Conservation (phyloP, 23 tunicate species). For the Trididemnum clinides region DNA sequence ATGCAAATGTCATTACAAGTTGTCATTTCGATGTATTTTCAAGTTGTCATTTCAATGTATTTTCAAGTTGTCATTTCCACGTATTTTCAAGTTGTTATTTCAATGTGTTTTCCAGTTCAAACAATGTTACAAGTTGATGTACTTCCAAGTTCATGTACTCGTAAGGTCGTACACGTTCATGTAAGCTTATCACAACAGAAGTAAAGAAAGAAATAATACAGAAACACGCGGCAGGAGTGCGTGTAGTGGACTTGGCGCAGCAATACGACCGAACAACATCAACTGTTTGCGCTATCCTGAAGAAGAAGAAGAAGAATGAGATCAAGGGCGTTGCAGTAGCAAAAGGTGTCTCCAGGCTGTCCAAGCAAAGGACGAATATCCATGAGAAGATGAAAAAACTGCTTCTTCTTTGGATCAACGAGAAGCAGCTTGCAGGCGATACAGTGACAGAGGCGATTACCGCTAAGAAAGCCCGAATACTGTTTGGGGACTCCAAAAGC, state of each 20-base stretch:
- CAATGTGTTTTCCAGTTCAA: too few species aligned
- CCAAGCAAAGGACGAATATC: background rate
- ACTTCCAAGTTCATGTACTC: too few species aligned
- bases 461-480: slow-evolving; percentile 15
- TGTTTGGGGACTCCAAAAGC: slow-evolving; percentile 17
- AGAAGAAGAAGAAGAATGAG: slow-evolving; percentile 17
- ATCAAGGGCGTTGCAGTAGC: slow-evolving; percentile 3
- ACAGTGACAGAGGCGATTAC: background rate
- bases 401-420: slow-evolving; percentile 26
- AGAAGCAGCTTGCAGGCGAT: slow-evolving; percentile 18
- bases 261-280: slow-evolving; percentile 15
- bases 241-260: slow-evolving; percentile 24
- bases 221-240: too few species aligned
- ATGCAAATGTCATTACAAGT: too few species aligned
- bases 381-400: slow-evolving; percentile 12
- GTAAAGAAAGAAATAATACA: too few species aligned
- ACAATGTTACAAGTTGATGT: too few species aligned
- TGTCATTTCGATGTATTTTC: too few species aligned
- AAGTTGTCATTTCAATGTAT: too few species aligned
- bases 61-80: too few species aligned
- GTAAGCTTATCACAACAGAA: too few species aligned
- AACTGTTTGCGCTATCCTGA: background rate
- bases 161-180: too few species aligned
- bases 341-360: slow-evolving; percentile 20
- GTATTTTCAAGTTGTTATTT: too few species aligned